Evolutionary conservation across 1,140 invertebrate genomes (phyloP).

Genomic region (Monomorium pharaonis): DNA sequence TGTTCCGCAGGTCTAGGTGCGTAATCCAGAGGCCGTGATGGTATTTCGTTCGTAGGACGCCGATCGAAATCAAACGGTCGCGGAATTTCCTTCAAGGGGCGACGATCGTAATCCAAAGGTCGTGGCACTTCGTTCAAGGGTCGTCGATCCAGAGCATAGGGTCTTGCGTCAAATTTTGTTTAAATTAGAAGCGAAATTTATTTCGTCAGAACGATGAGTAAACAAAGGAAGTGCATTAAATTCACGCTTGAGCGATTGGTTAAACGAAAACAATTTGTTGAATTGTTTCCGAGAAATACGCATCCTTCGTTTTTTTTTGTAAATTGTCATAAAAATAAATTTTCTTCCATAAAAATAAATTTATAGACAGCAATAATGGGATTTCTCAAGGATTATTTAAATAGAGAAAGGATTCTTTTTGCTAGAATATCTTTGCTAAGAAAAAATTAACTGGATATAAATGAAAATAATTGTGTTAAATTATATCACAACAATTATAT

Average conservation of each 20-base stretch:
- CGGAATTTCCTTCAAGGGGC: slow-evolving; percentile 32
- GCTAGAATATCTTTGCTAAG: too few species aligned
- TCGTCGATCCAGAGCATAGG: slow-evolving; percentile 37
- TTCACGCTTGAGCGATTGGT: not conserved
- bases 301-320: not conserved
- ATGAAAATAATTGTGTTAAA: too few species aligned
- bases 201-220: not conserved
- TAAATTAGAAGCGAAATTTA: not conserved
- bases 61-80: slow-evolving; percentile 41
- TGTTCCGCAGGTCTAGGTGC: slow-evolving; percentile 48
- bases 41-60: slow-evolving; percentile 49
- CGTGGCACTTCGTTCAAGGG: slow-evolving; percentile 31
- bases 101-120: slow-evolving; percentile 53
- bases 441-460: too few species aligned
- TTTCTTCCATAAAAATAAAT: not conserved
- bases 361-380: not conserved
- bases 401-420: too few species aligned
- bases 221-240: not conserved
- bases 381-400: not conserved
- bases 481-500: too few species aligned
- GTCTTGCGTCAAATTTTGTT: slow-evolving; percentile 35
- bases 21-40: slow-evolving; percentile 27
- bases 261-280: not conserved
- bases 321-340: not conserved
- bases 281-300: not conserved